Evolutionary conservation across 2,797 vertebrate species (phyloP), one percentile per base, ranked within the genome.

Genomic region (Botia almorhae): DNA sequence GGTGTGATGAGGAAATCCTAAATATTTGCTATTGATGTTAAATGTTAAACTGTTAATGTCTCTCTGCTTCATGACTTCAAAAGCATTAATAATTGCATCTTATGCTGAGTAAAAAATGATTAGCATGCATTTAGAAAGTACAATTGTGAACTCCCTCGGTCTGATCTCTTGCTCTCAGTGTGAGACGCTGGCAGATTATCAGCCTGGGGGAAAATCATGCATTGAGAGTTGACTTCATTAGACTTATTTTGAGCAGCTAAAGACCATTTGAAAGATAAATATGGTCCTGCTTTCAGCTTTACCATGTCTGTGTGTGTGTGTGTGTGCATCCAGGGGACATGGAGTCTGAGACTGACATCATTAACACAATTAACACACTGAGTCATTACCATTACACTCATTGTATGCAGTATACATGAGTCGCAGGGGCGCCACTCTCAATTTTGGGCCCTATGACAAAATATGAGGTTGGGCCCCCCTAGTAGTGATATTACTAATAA

Each of bases 71-170:
- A 69, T 60, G 39, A 63, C 76, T 70, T 77, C 69, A 78, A 61
- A 68, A 78, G 70, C n/a, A 21, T 61, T 78, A 70, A 78, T 78
- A 70, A 78, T 56, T 23, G 23, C 55, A 21, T 70, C 55, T 58
- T 55, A 29, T 33, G 21, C 55, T 78, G 67, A 69, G 70, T 60
- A 0, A 33, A 50, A 70, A 50, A 70, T 70, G 26, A 78, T 78
- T 78, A 78, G 76, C 48, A 50, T 78, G 61, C 76, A 61, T 51
- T 70, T 67, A 61, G 55, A 78, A 78, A 21, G 60, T 60, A 61
- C 33, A 58, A 69, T 69, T 78, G 65, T 78, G 67, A 61, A 43
- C 43, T 21, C 39, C 61, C 43, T 69, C 17, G 46, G 53, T 51
- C 36, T 51, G 46, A 69, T 60, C 14, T 69, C 16, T 69, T 69